Percentiles rank a stretch among this genome's conserved stretches.
Evolutionary conservation across 2,888 invertebrate genomes (phyloP).

Genomic region (Drosophila quinaria): DNA sequence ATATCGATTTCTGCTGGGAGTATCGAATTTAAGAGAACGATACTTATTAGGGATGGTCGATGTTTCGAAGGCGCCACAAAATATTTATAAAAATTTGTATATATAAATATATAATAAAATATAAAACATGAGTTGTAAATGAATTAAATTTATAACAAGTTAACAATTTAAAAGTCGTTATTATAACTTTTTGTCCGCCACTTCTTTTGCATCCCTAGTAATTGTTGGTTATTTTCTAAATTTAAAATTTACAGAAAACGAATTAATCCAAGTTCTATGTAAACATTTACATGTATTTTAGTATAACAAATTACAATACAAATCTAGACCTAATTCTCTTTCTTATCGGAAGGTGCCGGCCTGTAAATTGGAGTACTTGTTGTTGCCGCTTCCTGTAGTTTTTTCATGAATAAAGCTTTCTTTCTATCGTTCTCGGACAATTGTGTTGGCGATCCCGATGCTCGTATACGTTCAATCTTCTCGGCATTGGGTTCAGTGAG

Average conservation of each 20-base stretch:
- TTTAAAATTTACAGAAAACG: no score
- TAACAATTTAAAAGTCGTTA: no score
- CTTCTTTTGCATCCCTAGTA: no score
- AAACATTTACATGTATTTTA: constrained; percentile 31
- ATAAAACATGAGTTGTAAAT: no score
- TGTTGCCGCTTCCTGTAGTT: constrained; percentile 75
- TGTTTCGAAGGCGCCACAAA: background rate
- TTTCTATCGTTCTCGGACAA: constrained; percentile 74
- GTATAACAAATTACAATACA: constrained; percentile 30
- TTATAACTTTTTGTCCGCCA: no score
- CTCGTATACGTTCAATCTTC: constrained; percentile 80
- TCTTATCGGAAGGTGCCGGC: constrained; percentile 44
- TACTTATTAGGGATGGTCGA: background rate
- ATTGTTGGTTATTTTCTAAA: no score
- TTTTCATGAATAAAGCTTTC: constrained; percentile 81
- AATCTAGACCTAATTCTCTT: constrained; percentile 48
- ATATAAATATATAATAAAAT: background rate
- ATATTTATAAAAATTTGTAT: no score
- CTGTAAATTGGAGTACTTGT: constrained; percentile 69
- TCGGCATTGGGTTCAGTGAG: constrained; percentile 87
- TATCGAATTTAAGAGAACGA: background rate
- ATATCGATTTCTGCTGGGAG: constrained; percentile 20
- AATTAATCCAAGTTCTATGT: no score
- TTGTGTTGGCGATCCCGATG: constrained; percentile 45
- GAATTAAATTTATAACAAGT: no score